These are phyloP conservation scores for Nebria brevicollis DNA, from an alignment of 2,888 invertebrate species.

Conservation along the genomic window DNA sequence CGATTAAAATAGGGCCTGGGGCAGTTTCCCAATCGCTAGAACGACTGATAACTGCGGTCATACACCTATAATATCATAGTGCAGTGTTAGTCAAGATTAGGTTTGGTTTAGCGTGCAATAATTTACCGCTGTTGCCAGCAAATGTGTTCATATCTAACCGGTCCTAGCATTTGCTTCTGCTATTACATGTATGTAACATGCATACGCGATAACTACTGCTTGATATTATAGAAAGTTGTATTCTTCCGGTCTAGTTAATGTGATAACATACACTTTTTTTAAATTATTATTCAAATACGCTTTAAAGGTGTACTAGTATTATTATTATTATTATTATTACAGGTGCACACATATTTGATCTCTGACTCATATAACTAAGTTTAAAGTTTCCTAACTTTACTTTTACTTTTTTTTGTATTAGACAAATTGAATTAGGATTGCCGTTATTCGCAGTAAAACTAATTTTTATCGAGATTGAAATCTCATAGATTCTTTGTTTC, in stretches of 20 bases:
- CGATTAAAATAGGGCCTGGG: not conserved
- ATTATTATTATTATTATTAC: slow-evolving; percentile 15
- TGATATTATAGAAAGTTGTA: slow-evolving; percentile 11
- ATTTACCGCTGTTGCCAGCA: not conserved
- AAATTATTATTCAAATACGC: not conserved
- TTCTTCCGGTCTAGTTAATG: slow-evolving; percentile 43
- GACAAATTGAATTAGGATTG: not conserved
- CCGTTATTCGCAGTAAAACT: too few relatives aligned
- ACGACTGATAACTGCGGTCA: not conserved
- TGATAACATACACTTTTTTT: slow-evolving; percentile 32
- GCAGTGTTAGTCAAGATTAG: not conserved
- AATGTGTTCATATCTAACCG: not conserved
- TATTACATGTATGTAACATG: not conserved
- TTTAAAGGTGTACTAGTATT: slow-evolving; percentile 3
- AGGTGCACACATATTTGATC: slow-evolving; percentile 22
- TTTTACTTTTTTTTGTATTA: not conserved
- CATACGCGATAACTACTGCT: not conserved
- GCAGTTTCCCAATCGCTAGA: not conserved
- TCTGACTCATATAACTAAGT: slow-evolving; percentile 4
- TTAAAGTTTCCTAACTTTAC: not conserved
- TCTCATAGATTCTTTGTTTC: not conserved
- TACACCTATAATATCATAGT: not conserved
- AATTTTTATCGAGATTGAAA: not conserved
- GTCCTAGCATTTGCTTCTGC: not conserved
- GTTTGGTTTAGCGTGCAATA: not conserved